phyloP scores from a whole-genome alignment of 2,113 vertebrate species.

The Hemibagrus wyckioides region DNA sequence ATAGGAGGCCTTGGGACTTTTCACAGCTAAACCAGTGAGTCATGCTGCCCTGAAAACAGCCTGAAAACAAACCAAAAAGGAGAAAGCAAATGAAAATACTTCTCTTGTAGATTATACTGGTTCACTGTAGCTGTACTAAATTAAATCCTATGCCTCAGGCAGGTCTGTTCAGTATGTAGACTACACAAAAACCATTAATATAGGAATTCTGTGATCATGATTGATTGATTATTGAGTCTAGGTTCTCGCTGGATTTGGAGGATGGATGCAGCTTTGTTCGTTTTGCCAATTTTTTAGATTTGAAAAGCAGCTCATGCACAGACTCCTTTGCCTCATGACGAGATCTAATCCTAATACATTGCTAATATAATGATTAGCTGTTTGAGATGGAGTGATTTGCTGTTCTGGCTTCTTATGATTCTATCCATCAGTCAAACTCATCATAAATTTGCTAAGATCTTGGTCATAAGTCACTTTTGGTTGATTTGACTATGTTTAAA shows the following conservation, averaged over 20 bases:
- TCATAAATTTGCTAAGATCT: not conserved
- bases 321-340: not conserved
- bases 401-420: not conserved
- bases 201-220: not conserved
- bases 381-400: not conserved
- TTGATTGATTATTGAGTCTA: not conserved
- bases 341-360: not conserved
- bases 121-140: not conserved
- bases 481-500: constrained; percentile 15
- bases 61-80: not conserved
- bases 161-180: not conserved
- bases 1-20: constrained; percentile 16
- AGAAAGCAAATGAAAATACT: not conserved
- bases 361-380: not conserved
- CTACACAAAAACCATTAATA: not conserved
- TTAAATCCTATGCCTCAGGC: not conserved
- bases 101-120: not conserved
- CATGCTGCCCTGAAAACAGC: constrained; percentile 9
- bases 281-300: not conserved
- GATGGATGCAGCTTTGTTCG: not conserved
- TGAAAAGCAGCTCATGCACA: not conserved
- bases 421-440: not conserved
- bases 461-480: constrained; percentile 21
- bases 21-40: constrained; percentile 27
- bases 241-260: not conserved